Evolutionary conservation across 2,888 invertebrate genomes (phyloP).

Genomic region (Amiota communis): DNA sequence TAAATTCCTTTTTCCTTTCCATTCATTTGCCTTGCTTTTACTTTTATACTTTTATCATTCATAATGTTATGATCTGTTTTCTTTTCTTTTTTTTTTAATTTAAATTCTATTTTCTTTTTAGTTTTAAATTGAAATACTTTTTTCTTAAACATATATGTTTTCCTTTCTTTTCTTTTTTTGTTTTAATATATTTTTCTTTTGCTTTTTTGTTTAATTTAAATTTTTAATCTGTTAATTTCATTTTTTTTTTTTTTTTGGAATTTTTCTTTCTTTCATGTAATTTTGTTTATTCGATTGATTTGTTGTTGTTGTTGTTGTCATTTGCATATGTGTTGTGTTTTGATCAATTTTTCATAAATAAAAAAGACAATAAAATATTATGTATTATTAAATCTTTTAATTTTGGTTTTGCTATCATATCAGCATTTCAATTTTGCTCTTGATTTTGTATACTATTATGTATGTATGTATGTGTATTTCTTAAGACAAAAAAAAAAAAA

Average conservation of each 20-base stretch:
- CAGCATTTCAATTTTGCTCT: too few species aligned
- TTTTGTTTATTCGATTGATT: neutral
- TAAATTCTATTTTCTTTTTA: neutral
- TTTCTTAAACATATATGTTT: conserved; percentile 12
- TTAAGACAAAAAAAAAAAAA: too few species aligned
- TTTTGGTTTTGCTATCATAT: neutral
- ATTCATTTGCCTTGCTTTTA: conserved; percentile 31
- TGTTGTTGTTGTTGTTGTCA: neutral
- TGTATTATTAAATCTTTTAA: neutral
- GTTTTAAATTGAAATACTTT: conserved; percentile 31
- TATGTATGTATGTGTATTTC: too few species aligned
- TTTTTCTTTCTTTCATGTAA: neutral
- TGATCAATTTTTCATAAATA: neutral
- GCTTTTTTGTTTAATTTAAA: neutral
- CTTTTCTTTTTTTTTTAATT: conserved; percentile 36
- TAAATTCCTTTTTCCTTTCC: conserved; percentile 38
- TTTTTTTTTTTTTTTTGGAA: neutral
- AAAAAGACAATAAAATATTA: neutral
- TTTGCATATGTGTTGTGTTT: conserved; percentile 2
- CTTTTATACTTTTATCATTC: conserved; percentile 34
- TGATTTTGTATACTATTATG: too few species aligned
- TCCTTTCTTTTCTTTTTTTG: neutral
- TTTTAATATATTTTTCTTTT: conserved; percentile 55
- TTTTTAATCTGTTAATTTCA: neutral
- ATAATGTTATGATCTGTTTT: too few species aligned